Evolutionary conservation across 2,888 invertebrate genomes (phyloP), one percentile per base, ranked within the genome.

Genomic region (Apodemia duryi): DNA sequence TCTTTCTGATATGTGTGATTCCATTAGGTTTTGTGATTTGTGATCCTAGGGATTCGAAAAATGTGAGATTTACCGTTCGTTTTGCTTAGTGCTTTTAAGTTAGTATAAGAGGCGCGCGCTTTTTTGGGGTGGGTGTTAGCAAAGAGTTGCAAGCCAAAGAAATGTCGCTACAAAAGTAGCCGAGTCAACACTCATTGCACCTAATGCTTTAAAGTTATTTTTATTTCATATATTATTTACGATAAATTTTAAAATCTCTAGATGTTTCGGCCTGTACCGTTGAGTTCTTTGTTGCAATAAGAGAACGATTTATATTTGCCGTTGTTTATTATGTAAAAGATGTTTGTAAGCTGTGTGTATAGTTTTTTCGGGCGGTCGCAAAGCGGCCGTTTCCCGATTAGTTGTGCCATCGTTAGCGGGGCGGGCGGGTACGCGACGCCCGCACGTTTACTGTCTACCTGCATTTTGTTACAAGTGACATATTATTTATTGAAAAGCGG

Each of bases 181-280:
- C 80, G 83, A 88, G 88, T 90, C 87, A 87, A 82, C 84, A 82
- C 84, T 85, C 83, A 85, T 81, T 80, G 79, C 85, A 87, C 84
- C 82, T 82, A 84, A 87, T 86, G 87, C 87, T 88, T 89, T 89
- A 89, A 88, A 80, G 79, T 86, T 83, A 82, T 82, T 83, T 43
- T 82, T 74, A 73, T 82, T 69, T 71, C 67, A 67, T 70, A 69
- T 69, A 69, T 71, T 71, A 72, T 70, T 61, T 65, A 66, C 63
- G 67, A 67, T 68, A 64, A 70, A 70, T 68, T 73, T 73, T 82
- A 83, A 84, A 81, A 78, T 84, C 81, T 82, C 77, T 72, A 73
- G 52, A 77, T 77, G 76, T 83, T 83, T 83, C 79, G 84, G 83
- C 82, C 77, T 80, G 79, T 79, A 79, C 81, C 76, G 84, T 84